A percentile compares a stretch with the other conserved stretches of the same genome.
Conservation (phyloP, 2,797 vertebrate genomes). For the Arctocebus calabarensis region DNA sequence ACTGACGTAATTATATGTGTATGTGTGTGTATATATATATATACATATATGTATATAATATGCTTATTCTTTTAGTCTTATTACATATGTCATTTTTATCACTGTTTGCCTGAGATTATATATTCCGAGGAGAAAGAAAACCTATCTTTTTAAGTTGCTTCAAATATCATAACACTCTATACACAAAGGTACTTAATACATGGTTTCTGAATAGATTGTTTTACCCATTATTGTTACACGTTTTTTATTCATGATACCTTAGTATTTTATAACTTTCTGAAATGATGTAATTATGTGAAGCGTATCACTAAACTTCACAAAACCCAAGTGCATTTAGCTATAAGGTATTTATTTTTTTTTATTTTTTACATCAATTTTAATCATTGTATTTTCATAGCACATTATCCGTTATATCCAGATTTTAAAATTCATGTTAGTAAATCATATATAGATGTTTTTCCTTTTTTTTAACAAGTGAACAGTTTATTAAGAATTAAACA, state of each 20-base stretch:
- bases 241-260: constrained; percentile 25
- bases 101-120: not conserved
- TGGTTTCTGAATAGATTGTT: constrained; percentile 3
- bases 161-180: not conserved
- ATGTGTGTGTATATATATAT: not conserved
- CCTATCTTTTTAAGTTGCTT: not conserved
- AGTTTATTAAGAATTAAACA: no score
- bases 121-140: not conserved
- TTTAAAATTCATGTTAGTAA: constrained; percentile 11
- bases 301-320: constrained; percentile 26
- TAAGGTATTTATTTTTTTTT: no score
- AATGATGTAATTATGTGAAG: constrained; percentile 32
- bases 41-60: not conserved
- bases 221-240: not conserved
- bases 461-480: no score
- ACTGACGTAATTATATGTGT: not conserved
- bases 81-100: not conserved
- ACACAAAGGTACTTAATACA: not conserved
- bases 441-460: not conserved
- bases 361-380: not conserved
- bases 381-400: not conserved
- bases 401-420: not conserved
- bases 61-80: not conserved
- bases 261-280: constrained; percentile 30
- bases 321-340: not conserved